Percentiles rank a stretch among this genome's conserved stretches.
Conservation (phyloP, 2,797 vertebrate genomes). For the Phrynocephalus vlangalii region DNA sequence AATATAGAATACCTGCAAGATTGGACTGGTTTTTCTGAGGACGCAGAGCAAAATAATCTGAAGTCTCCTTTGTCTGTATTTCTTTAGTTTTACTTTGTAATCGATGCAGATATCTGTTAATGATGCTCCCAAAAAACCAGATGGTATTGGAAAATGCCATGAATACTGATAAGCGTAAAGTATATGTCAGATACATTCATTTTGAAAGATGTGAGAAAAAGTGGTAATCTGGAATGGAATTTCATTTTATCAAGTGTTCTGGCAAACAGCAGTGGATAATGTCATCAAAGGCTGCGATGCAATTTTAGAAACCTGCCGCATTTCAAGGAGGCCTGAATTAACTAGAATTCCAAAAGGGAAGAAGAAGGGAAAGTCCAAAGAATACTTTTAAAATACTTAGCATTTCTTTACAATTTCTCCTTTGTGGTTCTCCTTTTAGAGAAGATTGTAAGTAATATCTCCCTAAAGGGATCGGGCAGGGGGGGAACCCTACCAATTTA, state of each 20-base stretch:
- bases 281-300: constrained; percentile 43
- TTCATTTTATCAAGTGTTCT: constrained; percentile 47
- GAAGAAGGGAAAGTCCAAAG: neutral
- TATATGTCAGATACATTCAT: constrained; percentile 13
- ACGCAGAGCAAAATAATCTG: constrained; percentile 1
- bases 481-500: neutral
- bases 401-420: neutral
- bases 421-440: neutral
- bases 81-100: constrained; percentile 39
- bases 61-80: constrained; percentile 18
- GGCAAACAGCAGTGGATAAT: constrained; percentile 34
- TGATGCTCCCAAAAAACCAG: constrained; percentile 40
- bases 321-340: constrained; percentile 38
- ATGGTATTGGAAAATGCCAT: constrained; percentile 59
- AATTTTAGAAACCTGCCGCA: constrained; percentile 41
- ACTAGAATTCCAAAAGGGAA: constrained; percentile 20
- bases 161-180: constrained; percentile 57
- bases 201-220: constrained; percentile 30
- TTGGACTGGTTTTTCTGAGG: neutral
- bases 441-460: neutral
- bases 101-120: constrained; percentile 18
- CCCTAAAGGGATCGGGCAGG: neutral
- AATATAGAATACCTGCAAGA: neutral
- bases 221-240: constrained; percentile 38
- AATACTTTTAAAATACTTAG: neutral